A percentile compares a stretch with the other conserved stretches of the same genome.
These are phyloP conservation scores for Hedychridium roseum DNA, from an alignment of 2,888 invertebrate genomes.

Conservation along the genomic window DNA sequence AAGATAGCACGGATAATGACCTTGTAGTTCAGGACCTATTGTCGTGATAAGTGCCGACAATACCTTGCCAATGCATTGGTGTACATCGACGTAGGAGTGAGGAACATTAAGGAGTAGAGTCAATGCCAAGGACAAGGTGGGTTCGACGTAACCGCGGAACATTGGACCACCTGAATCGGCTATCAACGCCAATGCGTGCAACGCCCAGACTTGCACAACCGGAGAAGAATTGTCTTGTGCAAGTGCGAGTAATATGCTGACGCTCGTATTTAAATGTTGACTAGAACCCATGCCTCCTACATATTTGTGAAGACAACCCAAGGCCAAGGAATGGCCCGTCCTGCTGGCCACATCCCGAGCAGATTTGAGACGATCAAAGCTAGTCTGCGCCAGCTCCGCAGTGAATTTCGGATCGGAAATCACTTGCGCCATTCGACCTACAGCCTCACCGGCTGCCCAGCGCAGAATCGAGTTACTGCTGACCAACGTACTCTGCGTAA, in stretches of 20 bases:
- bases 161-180: constrained; percentile 99
- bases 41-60: constrained; percentile 96
- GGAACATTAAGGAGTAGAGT: constrained; percentile 90
- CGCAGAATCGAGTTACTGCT: constrained; percentile 82
- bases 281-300: constrained; percentile 96
- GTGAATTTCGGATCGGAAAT: constrained; percentile 87
- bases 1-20: too few species aligned
- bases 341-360: constrained; percentile 87
- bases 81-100: constrained; percentile 88
- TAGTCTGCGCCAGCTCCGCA: constrained; percentile 87
- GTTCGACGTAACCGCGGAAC: constrained; percentile 97
- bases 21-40: constrained; percentile 97
- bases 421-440: constrained; percentile 92
- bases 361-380: constrained; percentile 86
- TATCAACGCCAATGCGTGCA: constrained; percentile 93
- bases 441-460: constrained; percentile 94
- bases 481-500: constrained; percentile 75
- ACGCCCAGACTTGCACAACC: constrained; percentile 97
- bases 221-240: constrained; percentile 94
- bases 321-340: constrained; percentile 87
- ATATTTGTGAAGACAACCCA: constrained; percentile 96
- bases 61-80: constrained; percentile 92
- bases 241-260: constrained; percentile 91
- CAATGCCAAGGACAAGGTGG: constrained; percentile 88
- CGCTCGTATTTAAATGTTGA: constrained; percentile 92